phyloP scores from a whole-genome alignment of 2,888 invertebrate genomes.

The Cephus spinipes region DNA sequence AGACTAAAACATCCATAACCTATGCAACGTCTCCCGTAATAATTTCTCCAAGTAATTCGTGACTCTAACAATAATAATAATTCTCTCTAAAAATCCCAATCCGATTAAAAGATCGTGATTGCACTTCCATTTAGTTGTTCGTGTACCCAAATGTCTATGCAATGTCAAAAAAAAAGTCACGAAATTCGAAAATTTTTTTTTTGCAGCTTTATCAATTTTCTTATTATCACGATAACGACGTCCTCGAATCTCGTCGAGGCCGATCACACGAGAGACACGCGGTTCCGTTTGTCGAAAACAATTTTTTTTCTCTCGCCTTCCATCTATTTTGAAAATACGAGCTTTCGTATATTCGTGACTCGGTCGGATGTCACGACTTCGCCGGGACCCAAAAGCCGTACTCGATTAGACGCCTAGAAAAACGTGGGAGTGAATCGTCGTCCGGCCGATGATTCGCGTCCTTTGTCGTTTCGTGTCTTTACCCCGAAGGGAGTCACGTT shows the following conservation, averaged over 20 bases:
- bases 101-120: background rate
- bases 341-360: constrained; percentile 13
- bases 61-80: no score
- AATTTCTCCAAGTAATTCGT: background rate
- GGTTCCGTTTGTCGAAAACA: constrained; percentile 17
- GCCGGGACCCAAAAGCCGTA: background rate
- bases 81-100: background rate
- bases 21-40: background rate
- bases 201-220: background rate
- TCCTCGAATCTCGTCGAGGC: constrained; percentile 7
- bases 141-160: background rate
- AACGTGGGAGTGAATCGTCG: background rate
- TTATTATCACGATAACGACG: background rate
- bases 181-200: background rate
- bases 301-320: constrained; percentile 10
- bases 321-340: background rate
- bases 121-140: background rate
- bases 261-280: background rate
- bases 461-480: background rate
- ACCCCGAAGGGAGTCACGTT: background rate
- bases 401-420: background rate
- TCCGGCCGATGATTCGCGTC: constrained; percentile 1
- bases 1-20: background rate
- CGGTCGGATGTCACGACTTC: constrained; percentile 11
- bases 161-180: background rate